These are phyloP conservation scores for Paraescarpia echinospica DNA, from an alignment of 1,140 invertebrate species.

Conservation along the genomic window DNA sequence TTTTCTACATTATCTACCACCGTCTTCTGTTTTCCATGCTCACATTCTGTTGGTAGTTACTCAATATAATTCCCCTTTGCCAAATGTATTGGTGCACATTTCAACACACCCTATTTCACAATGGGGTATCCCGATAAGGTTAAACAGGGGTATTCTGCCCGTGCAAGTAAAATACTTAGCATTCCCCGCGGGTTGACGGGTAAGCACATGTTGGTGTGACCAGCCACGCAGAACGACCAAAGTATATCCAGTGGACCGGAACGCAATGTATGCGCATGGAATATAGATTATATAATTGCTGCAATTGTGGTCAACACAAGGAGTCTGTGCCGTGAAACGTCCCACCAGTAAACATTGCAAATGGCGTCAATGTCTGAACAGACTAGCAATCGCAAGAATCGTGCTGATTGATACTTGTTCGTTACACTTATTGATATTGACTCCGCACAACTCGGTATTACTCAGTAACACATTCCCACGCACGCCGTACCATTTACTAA, in stretches of 20 bases:
- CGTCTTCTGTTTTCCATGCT: too few relatives aligned
- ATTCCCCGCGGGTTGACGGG: background rate
- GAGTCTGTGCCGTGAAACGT: background rate
- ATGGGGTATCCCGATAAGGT: background rate
- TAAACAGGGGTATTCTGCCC: background rate
- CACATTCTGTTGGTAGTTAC: too few relatives aligned
- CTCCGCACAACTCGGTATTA: background rate
- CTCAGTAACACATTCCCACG: background rate
- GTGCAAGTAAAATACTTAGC: background rate
- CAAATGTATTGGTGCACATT: too few relatives aligned
- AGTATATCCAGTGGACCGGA: background rate
- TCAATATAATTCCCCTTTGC: too few relatives aligned
- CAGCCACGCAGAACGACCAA: background rate
- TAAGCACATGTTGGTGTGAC: background rate
- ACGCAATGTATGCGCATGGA: background rate
- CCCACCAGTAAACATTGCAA: background rate
- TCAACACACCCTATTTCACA: too few relatives aligned
- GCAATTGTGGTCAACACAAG: background rate
- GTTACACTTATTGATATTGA: background rate
- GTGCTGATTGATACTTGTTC: background rate
- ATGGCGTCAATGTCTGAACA: background rate
- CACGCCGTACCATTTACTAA: background rate
- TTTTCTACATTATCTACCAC: too few relatives aligned
- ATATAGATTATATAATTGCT: background rate
- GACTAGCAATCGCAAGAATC: background rate